phyloP scores from a whole-genome alignment of 2,888 invertebrate genomes.

The Apodemia mormo region DNA sequence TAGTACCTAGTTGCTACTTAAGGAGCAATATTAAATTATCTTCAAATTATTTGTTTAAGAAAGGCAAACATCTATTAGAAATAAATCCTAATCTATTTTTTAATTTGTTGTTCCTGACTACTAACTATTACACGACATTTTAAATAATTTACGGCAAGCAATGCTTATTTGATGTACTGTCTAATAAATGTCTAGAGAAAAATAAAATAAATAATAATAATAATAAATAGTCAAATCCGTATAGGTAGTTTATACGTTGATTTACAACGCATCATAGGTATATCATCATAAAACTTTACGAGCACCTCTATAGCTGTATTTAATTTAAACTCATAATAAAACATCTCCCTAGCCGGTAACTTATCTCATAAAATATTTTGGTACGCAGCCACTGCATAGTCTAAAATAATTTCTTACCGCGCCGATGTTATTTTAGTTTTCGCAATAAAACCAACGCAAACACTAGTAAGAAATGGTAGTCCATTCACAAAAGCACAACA shows the following conservation, averaged over 20 bases:
- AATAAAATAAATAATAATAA: conserved; percentile 2
- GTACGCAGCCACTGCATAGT: conserved; percentile 46
- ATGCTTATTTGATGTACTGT: not conserved
- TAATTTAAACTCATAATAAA: conserved; percentile 17
- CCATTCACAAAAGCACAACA: conserved; percentile 50
- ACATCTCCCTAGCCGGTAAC: conserved; percentile 18
- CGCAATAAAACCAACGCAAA: conserved; percentile 57
- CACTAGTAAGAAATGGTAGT: conserved; percentile 9
- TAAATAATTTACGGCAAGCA: not conserved
- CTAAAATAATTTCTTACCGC: conserved; percentile 71
- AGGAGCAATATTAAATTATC: not conserved
- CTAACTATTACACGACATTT: not conserved
- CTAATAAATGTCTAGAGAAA: not conserved
- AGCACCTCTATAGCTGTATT: conserved; percentile 13
- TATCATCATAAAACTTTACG: conserved; percentile 16
- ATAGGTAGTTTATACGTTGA: conserved; percentile 5
- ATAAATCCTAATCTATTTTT: not conserved
- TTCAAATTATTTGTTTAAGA: not conserved
- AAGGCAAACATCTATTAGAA: not conserved
- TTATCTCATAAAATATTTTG: conserved; percentile 33
- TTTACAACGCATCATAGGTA: conserved; percentile 15
- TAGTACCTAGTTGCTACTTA: no score
- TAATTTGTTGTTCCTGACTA: not conserved
- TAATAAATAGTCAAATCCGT: not conserved
- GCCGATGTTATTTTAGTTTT: conserved; percentile 65